Conservation (phyloP, 2,113 vertebrate species). For the Colistium nudipinnis region DNA sequence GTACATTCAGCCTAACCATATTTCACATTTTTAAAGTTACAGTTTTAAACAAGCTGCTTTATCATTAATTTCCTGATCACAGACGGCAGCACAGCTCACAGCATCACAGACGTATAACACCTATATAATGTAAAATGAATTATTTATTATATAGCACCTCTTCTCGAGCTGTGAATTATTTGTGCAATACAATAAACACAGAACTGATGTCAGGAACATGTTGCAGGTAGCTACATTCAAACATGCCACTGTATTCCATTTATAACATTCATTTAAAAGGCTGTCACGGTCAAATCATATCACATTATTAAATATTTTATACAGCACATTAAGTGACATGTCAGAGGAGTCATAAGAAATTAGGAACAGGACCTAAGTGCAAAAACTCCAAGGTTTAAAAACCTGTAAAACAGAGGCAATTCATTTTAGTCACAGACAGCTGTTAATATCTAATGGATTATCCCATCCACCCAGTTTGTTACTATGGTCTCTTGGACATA, state of each 20-base stretch:
- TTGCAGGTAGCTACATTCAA: conserved; percentile 29
- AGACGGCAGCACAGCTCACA: conserved; percentile 36
- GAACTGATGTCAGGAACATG: conserved; percentile 3
- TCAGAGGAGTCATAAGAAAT: background rate
- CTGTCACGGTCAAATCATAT: conserved; percentile 4
- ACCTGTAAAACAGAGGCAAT: background rate
- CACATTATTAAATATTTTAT: conserved; percentile 11
- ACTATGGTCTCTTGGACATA: too few relatives aligned
- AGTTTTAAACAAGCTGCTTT: background rate
- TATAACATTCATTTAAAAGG: conserved; percentile 20
- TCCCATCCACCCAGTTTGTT: background rate
- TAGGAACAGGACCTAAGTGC: background rate
- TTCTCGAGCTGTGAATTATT: background rate
- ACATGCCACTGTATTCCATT: background rate
- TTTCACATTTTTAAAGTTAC: background rate
- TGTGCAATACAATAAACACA: conserved; percentile 13
- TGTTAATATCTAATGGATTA: too few relatives aligned
- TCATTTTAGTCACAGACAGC: background rate
- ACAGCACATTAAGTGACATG: conserved; percentile 4
- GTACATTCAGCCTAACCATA: background rate
- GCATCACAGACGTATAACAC: background rate
- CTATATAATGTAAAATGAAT: background rate
- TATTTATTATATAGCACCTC: background rate
- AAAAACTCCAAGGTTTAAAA: background rate
- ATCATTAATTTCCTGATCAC: background rate